Evolutionary conservation across 2,888 invertebrate genomes (phyloP), one percentile per base, ranked within the genome.

Genomic region (Unio pictorum): DNA sequence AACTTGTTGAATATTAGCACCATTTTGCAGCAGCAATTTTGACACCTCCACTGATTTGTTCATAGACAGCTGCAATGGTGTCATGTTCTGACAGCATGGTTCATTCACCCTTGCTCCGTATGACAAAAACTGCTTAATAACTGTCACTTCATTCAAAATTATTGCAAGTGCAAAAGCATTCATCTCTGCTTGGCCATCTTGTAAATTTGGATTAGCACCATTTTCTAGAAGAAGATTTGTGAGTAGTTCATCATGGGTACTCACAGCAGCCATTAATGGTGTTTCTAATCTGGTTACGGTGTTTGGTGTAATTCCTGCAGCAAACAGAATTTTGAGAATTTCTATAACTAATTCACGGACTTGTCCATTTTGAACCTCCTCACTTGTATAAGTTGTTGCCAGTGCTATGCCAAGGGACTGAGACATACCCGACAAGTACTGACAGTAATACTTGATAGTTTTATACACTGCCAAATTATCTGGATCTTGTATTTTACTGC

Each of bases 61-160:
- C 70, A 81, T 72, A 20, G 80, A 75, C 28, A 81, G 73, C 66
- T 81, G 80, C 28, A 81, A 66, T 8, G 81, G 81, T 6, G 79
- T 78, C 28, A 80, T 68, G 18, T 65, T 65, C 15, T 76, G 73
- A 64, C 81, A 80, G 63, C 81, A 81, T 15, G 73, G 65, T 1
- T 69, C 67, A 66, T 81, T 81, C 11, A 80, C 69, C 58, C 75
- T 74, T 1, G 75, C 74, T 54, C 79, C 75, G 64, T 76, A 75
- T 4, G 78, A 75, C 17, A 81, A 62, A 23, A 81, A 68, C 34
- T 79, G 68, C 68, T 80, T 79, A 7, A 81, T 71, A 54, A 80
- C 66, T 7, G 73, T 55, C 4, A 74, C 74, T 68, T 81, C 77
- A 71, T 81, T 80, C 20, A 79, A 66, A 60, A 81, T 78, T 28